Base-by-base conservation (phyloP, 2,113 vertebrate genomes). In the Synchiropus splendidus region DNA sequence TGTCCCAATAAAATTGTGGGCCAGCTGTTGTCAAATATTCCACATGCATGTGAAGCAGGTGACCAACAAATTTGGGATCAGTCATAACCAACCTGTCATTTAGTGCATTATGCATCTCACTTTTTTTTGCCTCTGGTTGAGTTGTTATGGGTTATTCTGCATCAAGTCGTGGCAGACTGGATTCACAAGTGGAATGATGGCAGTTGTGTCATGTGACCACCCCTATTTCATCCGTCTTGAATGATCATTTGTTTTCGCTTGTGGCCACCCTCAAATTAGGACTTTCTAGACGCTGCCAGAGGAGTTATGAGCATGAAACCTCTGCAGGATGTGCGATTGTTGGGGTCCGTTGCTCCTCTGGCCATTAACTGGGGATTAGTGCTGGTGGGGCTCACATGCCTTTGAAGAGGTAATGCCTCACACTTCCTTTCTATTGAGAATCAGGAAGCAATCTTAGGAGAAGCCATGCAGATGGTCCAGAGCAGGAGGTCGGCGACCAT, bases 281-380 rank as follows among this genome's bases (percentile, higher is more conserved):
- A 52, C 31, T 54, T 51, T 44, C 37, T 21, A 50, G 67, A n/a
- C n/a, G 64, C 45, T 63, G 53, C 51, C 47, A 33, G 14, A 36
- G 48, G 56, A 60, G 57, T 74, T 61, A 71, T 70, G 47, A 67
- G 51, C 57, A 64, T 71, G 58, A 64, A 65, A 55, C 46, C 59
- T 53, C 55, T 45, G 54, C 53, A 72, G 70, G 69, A 67, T 64
- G 65, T 71, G 63, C 53, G 59, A 58, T 54, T 64, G 70, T 67
- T 51, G 32, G 60, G 77, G 65, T 80, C 77, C 63, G 61, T 63
- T 74, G 77, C 75, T 42, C 58, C 72, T 46, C 64, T 67, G 71
- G 61, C 69, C 72, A 78, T 83, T 80, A 84, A 76, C 64, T 70
- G 49, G 46, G 75, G 82, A 83, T 83, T 81, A 82, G 75, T 81